These are phyloP conservation scores for Maniola hyperantus DNA, from an alignment of 2,888 invertebrate species.

Conservation along the genomic window DNA sequence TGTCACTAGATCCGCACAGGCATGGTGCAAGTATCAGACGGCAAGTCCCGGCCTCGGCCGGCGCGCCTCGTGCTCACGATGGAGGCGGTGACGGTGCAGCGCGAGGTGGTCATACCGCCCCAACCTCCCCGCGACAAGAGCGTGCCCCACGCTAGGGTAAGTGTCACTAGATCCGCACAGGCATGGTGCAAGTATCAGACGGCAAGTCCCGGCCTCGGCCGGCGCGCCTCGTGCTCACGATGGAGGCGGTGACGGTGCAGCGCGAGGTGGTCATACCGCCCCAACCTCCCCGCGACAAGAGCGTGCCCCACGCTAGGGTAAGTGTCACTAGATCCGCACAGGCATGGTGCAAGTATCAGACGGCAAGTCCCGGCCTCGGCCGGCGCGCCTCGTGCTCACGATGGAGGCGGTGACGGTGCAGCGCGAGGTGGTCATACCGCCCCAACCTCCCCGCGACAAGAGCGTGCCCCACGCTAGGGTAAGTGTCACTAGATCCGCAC, in stretches of 20 bases:
- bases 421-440: constrained; percentile 85
- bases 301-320: constrained; percentile 71
- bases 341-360: constrained; percentile 97
- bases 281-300: constrained; percentile 64
- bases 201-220: constrained; percentile 94
- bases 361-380: constrained; percentile 94
- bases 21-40: constrained; percentile 96
- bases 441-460: constrained; percentile 63
- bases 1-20: constrained; percentile 90
- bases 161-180: constrained; percentile 89
- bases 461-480: constrained; percentile 72
- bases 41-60: constrained; percentile 93
- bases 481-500: constrained; percentile 87
- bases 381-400: constrained; percentile 93
- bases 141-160: constrained; percentile 71
- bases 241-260: constrained; percentile 94
- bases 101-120: constrained; percentile 84
- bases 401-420: constrained; percentile 95
- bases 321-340: constrained; percentile 87
- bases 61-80: constrained; percentile 94
- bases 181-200: constrained; percentile 96
- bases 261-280: constrained; percentile 85
- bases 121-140: constrained; percentile 64
- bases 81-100: constrained; percentile 94
- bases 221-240: constrained; percentile 93